A percentile compares a stretch with the other conserved stretches of the same genome.
Conservation (phyloP, 2,888 invertebrate species). For the Imbricaverruca yamaguchii region DNA sequence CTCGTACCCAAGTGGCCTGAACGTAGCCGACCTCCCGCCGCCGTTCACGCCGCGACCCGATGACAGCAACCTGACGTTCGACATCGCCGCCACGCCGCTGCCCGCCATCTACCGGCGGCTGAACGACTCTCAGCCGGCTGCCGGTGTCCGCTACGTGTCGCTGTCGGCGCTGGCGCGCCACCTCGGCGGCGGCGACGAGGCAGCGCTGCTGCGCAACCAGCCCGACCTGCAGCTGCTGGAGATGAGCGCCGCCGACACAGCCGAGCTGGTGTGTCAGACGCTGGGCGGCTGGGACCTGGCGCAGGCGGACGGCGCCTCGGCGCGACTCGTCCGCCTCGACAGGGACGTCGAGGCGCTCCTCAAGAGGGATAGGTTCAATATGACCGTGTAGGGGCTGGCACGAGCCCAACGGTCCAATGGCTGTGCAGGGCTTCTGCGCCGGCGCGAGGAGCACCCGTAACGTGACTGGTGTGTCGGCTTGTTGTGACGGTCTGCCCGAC, state of each 20-base stretch:
- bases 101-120: conserved; percentile 22
- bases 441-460: not conserved
- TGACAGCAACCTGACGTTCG: conserved; percentile 16
- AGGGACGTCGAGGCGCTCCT: not conserved
- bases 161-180: conserved; percentile 15
- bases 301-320: not conserved
- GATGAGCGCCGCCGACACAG: not conserved
- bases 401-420: no score
- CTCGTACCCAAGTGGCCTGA: not conserved
- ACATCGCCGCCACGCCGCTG: not conserved
- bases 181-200: not conserved
- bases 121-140: not conserved
- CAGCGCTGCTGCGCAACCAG: not conserved
- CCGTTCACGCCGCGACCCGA: not conserved
- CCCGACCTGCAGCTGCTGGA: conserved; percentile 8
- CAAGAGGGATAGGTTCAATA: not conserved
- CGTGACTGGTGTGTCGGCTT: no score
- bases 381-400: not conserved
- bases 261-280: conserved; percentile 16
- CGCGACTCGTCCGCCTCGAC: not conserved
- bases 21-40: not conserved
- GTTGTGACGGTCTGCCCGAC: no score
- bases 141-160: conserved; percentile 11
- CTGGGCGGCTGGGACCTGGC: not conserved
- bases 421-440: no score